Evolutionary conservation across 1,140 invertebrate genomes (phyloP).

Genomic region (Drosophila tropicalis): DNA sequence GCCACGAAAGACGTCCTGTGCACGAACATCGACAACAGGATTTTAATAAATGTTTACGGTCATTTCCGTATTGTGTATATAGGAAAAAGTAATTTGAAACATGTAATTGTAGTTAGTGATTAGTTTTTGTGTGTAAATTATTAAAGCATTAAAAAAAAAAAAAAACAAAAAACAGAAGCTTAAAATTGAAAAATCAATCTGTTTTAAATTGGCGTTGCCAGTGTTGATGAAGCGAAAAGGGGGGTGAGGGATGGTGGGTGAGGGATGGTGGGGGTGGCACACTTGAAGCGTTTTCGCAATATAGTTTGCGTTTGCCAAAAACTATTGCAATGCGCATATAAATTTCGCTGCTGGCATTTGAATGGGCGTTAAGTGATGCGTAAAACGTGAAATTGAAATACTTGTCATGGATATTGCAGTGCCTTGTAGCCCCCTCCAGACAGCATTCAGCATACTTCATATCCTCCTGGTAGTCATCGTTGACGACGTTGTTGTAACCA

Average conservation of each 20-base stretch:
- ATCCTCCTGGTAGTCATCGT: neutral
- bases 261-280: neutral
- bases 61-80: neutral
- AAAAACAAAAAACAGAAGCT: too few relatives aligned
- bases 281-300: constrained; percentile 15
- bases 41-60: constrained; percentile 43
- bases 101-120: constrained; percentile 7
- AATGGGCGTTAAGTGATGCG: constrained; percentile 55
- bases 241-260: too few relatives aligned
- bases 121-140: constrained; percentile 30
- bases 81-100: constrained; percentile 13
- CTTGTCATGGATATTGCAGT: constrained; percentile 52
- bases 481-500: neutral
- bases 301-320: constrained; percentile 14
- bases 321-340: constrained; percentile 38
- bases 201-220: too few relatives aligned
- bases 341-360: constrained; percentile 46
- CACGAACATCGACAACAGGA: constrained; percentile 75
- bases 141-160: constrained; percentile 39
- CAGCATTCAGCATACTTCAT: neutral
- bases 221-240: too few relatives aligned
- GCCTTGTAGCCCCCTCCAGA: neutral
- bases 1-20: constrained; percentile 76
- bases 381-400: constrained; percentile 64
- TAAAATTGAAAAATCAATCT: too few relatives aligned